phyloP scores from a whole-genome alignment of 2,888 invertebrate genomes.

The Microplitis deprimator region DNA sequence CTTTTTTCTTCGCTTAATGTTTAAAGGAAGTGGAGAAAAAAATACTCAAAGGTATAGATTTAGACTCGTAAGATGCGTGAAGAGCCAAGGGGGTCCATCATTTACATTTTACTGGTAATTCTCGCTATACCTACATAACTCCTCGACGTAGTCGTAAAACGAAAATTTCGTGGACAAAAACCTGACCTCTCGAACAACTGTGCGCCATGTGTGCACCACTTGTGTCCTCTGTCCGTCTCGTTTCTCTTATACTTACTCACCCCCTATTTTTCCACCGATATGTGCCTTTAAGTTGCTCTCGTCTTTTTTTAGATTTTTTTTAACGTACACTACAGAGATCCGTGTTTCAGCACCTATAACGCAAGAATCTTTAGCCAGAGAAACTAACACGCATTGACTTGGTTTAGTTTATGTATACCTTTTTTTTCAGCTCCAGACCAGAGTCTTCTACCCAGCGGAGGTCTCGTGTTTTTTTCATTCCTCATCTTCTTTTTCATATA shows the following conservation, averaged over 20 bases:
- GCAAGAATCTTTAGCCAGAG: slow-evolving; percentile 18
- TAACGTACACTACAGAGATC: slow-evolving; percentile 28
- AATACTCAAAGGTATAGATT: neutral
- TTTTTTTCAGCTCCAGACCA: slow-evolving; percentile 27
- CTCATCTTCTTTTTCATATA: slow-evolving; percentile 40
- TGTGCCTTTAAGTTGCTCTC: slow-evolving; percentile 30
- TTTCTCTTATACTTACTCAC: slow-evolving; percentile 49
- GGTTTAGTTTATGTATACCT: slow-evolving; percentile 18
- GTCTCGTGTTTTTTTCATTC: slow-evolving; percentile 35
- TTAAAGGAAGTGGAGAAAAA: neutral
- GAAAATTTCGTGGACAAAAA: slow-evolving; percentile 67
- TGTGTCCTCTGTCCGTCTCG: slow-evolving; percentile 57
- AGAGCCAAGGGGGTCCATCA: slow-evolving; percentile 10
- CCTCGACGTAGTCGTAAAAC: slow-evolving; percentile 63
- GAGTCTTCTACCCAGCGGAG: slow-evolving; percentile 33
- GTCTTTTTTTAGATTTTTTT: slow-evolving; percentile 33
- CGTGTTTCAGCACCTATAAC: slow-evolving; percentile 42
- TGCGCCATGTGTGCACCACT: slow-evolving; percentile 70
- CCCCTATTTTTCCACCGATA: slow-evolving; percentile 27
- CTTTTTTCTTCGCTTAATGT: neutral
- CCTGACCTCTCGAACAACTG: slow-evolving; percentile 71
- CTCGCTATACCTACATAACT: slow-evolving; percentile 15
- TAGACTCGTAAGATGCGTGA: neutral
- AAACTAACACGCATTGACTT: slow-evolving; percentile 30
- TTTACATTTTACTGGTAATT: slow-evolving; percentile 5